A percentile compares a stretch with the other conserved stretches of the same genome.
phyloP scores from a whole-genome alignment of 2,888 invertebrate species.

The Scaptomyza caliginosa region DNA sequence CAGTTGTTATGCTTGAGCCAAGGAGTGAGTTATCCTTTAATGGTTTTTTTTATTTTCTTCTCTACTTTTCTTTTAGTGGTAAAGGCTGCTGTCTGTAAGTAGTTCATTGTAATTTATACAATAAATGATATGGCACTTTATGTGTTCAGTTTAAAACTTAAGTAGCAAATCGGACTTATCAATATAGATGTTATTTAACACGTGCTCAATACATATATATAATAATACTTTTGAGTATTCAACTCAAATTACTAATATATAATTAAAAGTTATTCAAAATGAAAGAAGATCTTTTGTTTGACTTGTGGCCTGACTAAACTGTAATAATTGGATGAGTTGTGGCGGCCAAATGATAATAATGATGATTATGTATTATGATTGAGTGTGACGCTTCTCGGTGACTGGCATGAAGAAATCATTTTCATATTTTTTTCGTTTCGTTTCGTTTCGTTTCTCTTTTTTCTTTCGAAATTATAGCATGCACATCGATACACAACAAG shows the following conservation, averaged over 20 bases:
- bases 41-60: slow-evolving; percentile 13
- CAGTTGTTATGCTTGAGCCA: slow-evolving; percentile 33
- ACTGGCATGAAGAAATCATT: slow-evolving; percentile 76
- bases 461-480: slow-evolving; percentile 75
- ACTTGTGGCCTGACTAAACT: slow-evolving; percentile 75
- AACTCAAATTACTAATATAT: neutral
- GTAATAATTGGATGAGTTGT: slow-evolving; percentile 72
- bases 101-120: slow-evolving; percentile 23
- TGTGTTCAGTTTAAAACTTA: too few species aligned
- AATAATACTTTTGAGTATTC: neutral
- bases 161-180: too few species aligned
- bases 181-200: slow-evolving; percentile 18
- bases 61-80: slow-evolving; percentile 7
- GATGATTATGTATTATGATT: slow-evolving; percentile 59
- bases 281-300: slow-evolving; percentile 62
- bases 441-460: slow-evolving; percentile 40
- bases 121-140: slow-evolving; percentile 50
- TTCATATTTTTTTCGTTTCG: slow-evolving; percentile 54
- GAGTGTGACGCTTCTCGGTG: slow-evolving; percentile 56
- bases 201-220: neutral
- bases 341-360: slow-evolving; percentile 16
- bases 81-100: slow-evolving; percentile 35
- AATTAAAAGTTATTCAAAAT: slow-evolving; percentile 25
- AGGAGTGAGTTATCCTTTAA: slow-evolving; percentile 51
- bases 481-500: slow-evolving; percentile 81